A percentile compares a stretch with the other conserved stretches of the same genome.
Conservation (phyloP, 2,888 invertebrate species). For the Drosophila kambysellisi region DNA sequence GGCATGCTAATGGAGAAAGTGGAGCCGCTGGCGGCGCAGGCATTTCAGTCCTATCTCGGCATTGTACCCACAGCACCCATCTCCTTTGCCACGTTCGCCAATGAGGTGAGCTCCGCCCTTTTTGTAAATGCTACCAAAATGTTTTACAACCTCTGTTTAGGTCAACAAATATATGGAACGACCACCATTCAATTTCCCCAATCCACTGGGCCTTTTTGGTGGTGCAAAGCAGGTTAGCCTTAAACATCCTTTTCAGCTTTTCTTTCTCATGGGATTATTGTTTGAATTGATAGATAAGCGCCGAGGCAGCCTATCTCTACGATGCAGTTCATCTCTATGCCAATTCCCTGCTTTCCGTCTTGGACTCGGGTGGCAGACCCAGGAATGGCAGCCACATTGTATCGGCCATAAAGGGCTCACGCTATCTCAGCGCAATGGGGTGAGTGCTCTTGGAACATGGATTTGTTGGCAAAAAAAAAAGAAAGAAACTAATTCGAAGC, state of each 20-base stretch:
- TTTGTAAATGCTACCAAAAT: background rate
- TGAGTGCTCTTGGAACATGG: conserved; percentile 83
- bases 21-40: conserved; percentile 87
- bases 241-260: background rate
- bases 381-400: conserved; percentile 94
- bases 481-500: background rate
- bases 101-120: conserved; percentile 74
- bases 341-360: conserved; percentile 90
- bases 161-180: conserved; percentile 93
- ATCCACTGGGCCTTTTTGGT: conserved; percentile 90
- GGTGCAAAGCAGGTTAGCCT: conserved; percentile 89
- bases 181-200: conserved; percentile 95
- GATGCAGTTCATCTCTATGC: conserved; percentile 97
- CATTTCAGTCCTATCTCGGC: conserved; percentile 93
- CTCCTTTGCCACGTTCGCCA: conserved; percentile 90
- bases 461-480: background rate
- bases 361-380: conserved; percentile 89
- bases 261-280: conserved; percentile 8
- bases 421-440: conserved; percentile 95
- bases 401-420: conserved; percentile 90
- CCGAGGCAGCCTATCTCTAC: conserved; percentile 96
- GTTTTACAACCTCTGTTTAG: conserved; percentile 83
- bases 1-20: conserved; percentile 89
- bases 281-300: conserved; percentile 88
- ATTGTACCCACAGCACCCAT: conserved; percentile 92